Evolutionary conservation across 2,888 invertebrate species (phyloP).

Genomic region (Drosophila greeni): DNA sequence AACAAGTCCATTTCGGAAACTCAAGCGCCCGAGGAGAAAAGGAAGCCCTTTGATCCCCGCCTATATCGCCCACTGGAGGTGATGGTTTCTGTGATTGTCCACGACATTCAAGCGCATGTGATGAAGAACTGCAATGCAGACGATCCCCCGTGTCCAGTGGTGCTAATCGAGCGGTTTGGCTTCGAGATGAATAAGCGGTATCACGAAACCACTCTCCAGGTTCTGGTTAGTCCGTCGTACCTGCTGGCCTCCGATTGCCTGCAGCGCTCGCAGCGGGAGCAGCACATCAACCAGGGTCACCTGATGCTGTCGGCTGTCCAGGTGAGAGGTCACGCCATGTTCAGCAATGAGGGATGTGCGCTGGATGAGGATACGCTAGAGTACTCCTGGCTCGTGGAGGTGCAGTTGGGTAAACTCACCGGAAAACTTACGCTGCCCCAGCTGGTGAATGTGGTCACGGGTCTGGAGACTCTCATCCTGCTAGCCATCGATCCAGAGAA

Average conservation of each 20-base stretch:
- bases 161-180: conserved; percentile 92
- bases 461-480: conserved; percentile 92
- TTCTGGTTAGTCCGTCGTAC: conserved; percentile 92
- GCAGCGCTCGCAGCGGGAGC: conserved; percentile 84
- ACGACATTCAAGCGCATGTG: conserved; percentile 96
- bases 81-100: conserved; percentile 93
- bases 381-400: conserved; percentile 97
- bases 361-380: conserved; percentile 97
- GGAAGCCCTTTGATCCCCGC: conserved; percentile 89
- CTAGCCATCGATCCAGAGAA: conserved; percentile 94
- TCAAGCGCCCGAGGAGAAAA: conserved; percentile 81
- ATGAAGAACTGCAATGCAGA: conserved; percentile 89
- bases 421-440: conserved; percentile 94
- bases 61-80: conserved; percentile 94
- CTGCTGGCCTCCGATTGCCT: conserved; percentile 88
- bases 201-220: conserved; percentile 93
- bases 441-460: conserved; percentile 91
- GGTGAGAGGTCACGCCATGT: conserved; percentile 96
- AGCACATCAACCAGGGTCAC: conserved; percentile 90
- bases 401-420: conserved; percentile 94
- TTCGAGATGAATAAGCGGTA: conserved; percentile 98
- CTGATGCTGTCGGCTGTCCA: conserved; percentile 91
- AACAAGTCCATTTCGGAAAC: conserved; percentile 78
- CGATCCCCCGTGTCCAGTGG: conserved; percentile 94
- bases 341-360: conserved; percentile 93